These are phyloP conservation scores for Genyomyrus donnyi DNA, from an alignment of 2,113 vertebrate species.

Conservation along the genomic window DNA sequence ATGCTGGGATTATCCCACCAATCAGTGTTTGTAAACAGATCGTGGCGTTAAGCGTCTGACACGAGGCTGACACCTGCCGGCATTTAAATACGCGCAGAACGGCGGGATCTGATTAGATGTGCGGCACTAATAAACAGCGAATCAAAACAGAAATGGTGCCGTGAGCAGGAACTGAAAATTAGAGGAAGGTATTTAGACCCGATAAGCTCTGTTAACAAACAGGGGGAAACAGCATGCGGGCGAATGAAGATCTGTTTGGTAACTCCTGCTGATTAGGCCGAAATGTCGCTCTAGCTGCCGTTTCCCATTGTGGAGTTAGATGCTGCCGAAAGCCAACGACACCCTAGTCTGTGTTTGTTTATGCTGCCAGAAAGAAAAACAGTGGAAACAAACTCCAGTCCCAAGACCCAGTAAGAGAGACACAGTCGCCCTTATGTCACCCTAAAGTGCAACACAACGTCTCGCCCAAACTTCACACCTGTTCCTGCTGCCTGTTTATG, in stretches of 20 bases:
- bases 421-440: neutral
- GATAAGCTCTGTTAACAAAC: constrained; percentile 7
- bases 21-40: constrained; percentile 41
- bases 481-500: neutral
- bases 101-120: constrained; percentile 38
- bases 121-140: constrained; percentile 41
- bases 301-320: neutral
- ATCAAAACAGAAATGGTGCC: constrained; percentile 6
- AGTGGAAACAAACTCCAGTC: neutral
- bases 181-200: neutral
- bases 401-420: neutral
- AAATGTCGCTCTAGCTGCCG: neutral
- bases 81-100: neutral
- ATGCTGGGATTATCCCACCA: constrained; percentile 31
- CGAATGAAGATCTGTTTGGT: neutral
- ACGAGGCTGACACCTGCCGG: constrained; percentile 39
- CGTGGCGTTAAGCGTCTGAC: constrained; percentile 32
- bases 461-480: neutral
- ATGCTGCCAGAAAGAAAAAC: neutral
- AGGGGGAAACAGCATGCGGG: neutral
- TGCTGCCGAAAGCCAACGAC: neutral
- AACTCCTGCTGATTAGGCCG: neutral
- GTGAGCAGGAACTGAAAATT: neutral
- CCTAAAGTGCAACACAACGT: neutral
- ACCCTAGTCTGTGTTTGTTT: neutral